Base-by-base conservation (phyloP, 2,888 invertebrate species). In the Epinotia ramella region DNA sequence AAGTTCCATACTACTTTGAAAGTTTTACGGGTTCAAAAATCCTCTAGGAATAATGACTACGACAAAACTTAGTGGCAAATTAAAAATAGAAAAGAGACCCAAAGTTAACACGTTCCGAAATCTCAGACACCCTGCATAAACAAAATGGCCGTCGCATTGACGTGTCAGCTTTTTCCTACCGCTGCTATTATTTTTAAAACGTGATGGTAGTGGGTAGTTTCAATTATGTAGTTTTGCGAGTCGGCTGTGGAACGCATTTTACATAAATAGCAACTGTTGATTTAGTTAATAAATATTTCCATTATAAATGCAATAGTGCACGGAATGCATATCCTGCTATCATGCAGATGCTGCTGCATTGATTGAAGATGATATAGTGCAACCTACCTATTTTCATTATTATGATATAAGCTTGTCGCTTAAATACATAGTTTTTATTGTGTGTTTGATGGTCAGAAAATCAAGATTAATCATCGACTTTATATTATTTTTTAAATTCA, bases 91-190 rank as follows among this genome's bases (percentile, higher is more conserved):
- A 53, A n/a, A 53, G n/a, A 53, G n/a, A 53, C 53, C n/a, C 53
- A 16, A 49, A 49, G 16, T 49, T 49, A 49, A 4, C 49, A 59
- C 33, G 33, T 67, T 44, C 68, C 24, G 40, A 60, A 68, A 73
- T 57, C 72, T 53, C 76, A 68, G 24, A 73, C 73, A 76, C 59
- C 76, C 72, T 73, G 76, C 68, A 72, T 46, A 56, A 75, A 66
- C 46, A 65, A 75, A 75, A 73, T 73, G 73, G 73, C 73, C 63
- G 60, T 40, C 53, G 20, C 18, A 64, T n/a, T 46, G 46, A 18
- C n/a, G 18, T 13, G 57, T 24, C 18, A 46, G 46, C 20, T 1
- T n/a, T 65, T 24, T 49, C 60, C 40, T 63, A 20, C 46, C 24
- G 64, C 20, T 49, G 16, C 2, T 49, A 18, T 63, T 44, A 24